Conservation (phyloP, 2,888 invertebrate species). For the Eristalis intricaria region DNA sequence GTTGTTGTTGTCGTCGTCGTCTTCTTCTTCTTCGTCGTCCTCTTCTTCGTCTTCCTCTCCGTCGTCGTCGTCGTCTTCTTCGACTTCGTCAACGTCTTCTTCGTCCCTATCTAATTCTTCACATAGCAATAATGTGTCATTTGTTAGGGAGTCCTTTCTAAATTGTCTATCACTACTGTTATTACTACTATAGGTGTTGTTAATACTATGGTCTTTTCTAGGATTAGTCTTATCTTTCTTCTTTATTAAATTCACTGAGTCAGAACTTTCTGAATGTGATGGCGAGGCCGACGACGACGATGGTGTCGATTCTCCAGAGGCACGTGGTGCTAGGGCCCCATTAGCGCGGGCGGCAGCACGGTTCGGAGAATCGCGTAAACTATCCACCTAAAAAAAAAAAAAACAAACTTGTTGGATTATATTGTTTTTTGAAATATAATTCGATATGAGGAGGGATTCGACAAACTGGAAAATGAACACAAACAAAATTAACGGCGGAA, state of each 20-base stretch:
- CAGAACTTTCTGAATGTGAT: slow-evolving; percentile 78
- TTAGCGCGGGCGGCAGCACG: slow-evolving; percentile 77
- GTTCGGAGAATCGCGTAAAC: slow-evolving; percentile 80
- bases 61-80: slow-evolving; percentile 70
- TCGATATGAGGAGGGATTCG: no score
- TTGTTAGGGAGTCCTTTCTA: slow-evolving; percentile 79
- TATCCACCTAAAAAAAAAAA: slow-evolving; percentile 77
- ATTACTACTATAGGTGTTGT: slow-evolving; percentile 78
- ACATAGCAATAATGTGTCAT: slow-evolving; percentile 78
- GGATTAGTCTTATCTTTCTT: slow-evolving; percentile 73
- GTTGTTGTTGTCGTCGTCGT: slow-evolving; percentile 55
- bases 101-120: slow-evolving; percentile 79
- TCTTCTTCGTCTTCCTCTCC: slow-evolving; percentile 53
- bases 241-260: slow-evolving; percentile 77
- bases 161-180: slow-evolving; percentile 74
- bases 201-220: slow-evolving; percentile 76
- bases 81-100: slow-evolving; percentile 70
- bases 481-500: no score
- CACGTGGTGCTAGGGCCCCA: slow-evolving; percentile 81
- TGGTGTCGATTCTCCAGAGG: slow-evolving; percentile 81
- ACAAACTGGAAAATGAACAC: no score
- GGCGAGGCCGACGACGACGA: slow-evolving; percentile 81
- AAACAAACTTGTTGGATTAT: background rate
- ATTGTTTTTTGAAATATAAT: background rate
- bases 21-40: slow-evolving; percentile 29